A percentile compares a stretch with the other conserved stretches of the same genome.
Evolutionary conservation across 2,113 vertebrate genomes (phyloP).

Genomic region (Hippocampus guttulatus): DNA sequence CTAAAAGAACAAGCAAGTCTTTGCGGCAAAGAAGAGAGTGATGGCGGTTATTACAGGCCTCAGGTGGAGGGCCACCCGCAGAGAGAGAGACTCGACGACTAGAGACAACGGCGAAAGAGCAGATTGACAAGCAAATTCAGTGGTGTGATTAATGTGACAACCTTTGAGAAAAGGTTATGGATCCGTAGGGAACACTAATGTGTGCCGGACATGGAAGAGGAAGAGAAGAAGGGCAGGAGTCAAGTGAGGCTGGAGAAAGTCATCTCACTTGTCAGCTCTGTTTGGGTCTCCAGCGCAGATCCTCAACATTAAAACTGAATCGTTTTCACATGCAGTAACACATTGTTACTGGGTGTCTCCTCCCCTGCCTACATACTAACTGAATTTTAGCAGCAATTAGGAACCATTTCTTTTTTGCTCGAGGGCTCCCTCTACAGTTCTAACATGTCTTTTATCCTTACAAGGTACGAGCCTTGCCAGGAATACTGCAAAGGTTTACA

Average conservation of each 20-base stretch:
- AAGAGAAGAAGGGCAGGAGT: conserved; percentile 56
- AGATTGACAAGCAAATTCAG: conserved; percentile 56
- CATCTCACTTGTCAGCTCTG: not conserved
- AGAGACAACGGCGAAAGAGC: conserved; percentile 35
- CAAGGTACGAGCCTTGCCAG: no score
- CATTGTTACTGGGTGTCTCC: not conserved
- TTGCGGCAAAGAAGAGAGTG: conserved; percentile 8
- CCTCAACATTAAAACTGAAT: not conserved
- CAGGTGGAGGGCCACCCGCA: conserved; percentile 13
- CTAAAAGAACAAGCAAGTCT: conserved; percentile 28
- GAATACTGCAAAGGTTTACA: no score
- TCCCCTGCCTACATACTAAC: not conserved
- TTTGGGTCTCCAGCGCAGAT: conserved; percentile 3
- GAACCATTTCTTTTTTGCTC: not conserved
- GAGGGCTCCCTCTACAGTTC: not conserved
- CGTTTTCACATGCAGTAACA: not conserved
- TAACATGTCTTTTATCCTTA: no score
- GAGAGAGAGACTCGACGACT: conserved; percentile 17
- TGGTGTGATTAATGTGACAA: conserved; percentile 70
- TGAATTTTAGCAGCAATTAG: not conserved
- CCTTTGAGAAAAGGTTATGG: conserved; percentile 70
- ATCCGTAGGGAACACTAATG: conserved; percentile 58
- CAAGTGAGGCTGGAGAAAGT: conserved; percentile 42
- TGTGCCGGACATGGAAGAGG: conserved; percentile 51
- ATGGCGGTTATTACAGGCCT: conserved; percentile 33